Conservation (phyloP, 2,113 vertebrate species). For the Actenoides hombroni region DNA sequence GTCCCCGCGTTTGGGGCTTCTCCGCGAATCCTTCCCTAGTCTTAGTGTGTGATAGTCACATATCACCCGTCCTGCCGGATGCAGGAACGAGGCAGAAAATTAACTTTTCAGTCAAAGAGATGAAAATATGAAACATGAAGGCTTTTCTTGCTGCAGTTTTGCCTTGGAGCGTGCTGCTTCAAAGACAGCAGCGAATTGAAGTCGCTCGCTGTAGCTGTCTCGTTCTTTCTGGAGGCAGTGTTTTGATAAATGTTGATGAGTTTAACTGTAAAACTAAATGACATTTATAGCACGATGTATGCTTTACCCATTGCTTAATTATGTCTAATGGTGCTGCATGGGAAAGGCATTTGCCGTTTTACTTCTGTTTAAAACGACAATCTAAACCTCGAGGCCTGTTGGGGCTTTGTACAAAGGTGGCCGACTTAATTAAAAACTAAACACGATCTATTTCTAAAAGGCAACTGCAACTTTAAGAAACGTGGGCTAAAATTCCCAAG, state of each 20-base stretch:
- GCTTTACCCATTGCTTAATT: constrained; percentile 78
- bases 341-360: constrained; percentile 71
- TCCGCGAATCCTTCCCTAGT: background rate
- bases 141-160: background rate
- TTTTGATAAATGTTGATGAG: constrained; percentile 82
- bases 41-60: rapidly evolving
- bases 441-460: constrained; percentile 65
- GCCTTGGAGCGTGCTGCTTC: constrained; percentile 51
- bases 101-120: background rate
- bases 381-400: constrained; percentile 63
- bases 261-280: constrained; percentile 81
- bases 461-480: constrained; percentile 48
- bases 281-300: constrained; percentile 72
- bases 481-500: constrained; percentile 14
- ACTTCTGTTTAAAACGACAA: constrained; percentile 73
- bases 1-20: background rate
- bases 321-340: constrained; percentile 71
- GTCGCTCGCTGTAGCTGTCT: constrained; percentile 57
- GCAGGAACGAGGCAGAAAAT: background rate
- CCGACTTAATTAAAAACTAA: constrained; percentile 76
- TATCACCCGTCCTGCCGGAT: rapidly evolving
- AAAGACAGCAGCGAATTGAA: constrained; percentile 40
- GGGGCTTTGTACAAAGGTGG: constrained; percentile 37
- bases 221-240: constrained; percentile 69
- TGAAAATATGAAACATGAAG: background rate